phyloP scores from a whole-genome alignment of 2,113 vertebrate species.

The Polypterus bichir region DNA sequence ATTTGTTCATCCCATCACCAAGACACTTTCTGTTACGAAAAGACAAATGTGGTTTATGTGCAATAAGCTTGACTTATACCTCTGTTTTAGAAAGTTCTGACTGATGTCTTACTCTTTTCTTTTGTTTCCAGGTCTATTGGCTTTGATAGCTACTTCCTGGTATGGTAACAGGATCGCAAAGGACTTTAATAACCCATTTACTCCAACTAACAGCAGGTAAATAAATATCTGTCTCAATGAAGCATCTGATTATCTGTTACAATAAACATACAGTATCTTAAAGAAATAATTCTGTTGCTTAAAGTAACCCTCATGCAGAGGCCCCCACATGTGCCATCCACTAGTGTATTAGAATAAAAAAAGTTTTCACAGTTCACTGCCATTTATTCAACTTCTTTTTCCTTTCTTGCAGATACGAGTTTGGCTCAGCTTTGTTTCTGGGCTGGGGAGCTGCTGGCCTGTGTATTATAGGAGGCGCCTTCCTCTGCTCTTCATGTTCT shows the following conservation, averaged over 20 bases:
- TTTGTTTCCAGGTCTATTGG: constrained; percentile 53
- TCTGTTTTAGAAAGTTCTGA: too few relatives aligned
- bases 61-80: too few relatives aligned
- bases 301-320: neutral
- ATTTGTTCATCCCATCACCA: too few relatives aligned
- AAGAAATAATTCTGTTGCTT: neutral
- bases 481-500: constrained; percentile 64
- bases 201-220: constrained; percentile 79
- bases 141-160: constrained; percentile 69
- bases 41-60: too few relatives aligned
- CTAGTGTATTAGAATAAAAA: too few relatives aligned
- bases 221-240: constrained; percentile 29
- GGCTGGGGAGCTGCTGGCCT: constrained; percentile 72
- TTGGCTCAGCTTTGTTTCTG: constrained; percentile 74
- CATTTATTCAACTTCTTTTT: too few relatives aligned
- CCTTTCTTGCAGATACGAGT: constrained; percentile 53
- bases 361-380: too few relatives aligned
- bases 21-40: too few relatives aligned
- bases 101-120: neutral
- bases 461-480: constrained; percentile 58
- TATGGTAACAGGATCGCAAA: constrained; percentile 60
- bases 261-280: neutral
- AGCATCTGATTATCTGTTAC: too few relatives aligned
- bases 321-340: too few relatives aligned
- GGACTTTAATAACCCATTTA: constrained; percentile 74